Evolutionary conservation across 2,113 vertebrate species (phyloP), one percentile per base, ranked within the genome.

Genomic region (Ivindomyrus marchei): DNA sequence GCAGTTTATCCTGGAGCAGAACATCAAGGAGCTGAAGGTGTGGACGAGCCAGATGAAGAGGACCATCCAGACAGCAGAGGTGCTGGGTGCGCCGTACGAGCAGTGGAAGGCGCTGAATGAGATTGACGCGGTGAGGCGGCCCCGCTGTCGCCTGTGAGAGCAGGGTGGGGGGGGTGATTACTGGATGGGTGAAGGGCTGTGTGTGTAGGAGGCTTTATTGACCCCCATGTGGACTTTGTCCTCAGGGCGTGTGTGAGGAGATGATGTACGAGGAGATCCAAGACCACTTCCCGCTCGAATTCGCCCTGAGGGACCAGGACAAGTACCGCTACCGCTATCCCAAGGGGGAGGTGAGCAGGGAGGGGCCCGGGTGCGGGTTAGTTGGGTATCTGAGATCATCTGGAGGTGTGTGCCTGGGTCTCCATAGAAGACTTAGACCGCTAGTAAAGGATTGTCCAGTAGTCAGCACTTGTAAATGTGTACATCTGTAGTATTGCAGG

Each of bases 31-130:
- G 87, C 95, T 99, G 93, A 99, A 99, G 94, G 98, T 99, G 77
- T 99, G 98, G 98, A 99, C 98, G 2, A 99, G 98, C 93, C 98
- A 99, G 94, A 99, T 99, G 98, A 99, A 98, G 95, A 97, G 98
- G 92, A 99, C 98, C 4, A 99, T 99, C 95, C 98, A 99, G 96
- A 99, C 98, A 0, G 98, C 98, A 0, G 98, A 99, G 93, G 97
- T 97, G 0, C 94, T 99, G 90, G 94, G 92, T 1, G 98, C 97
- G 88, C 98, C 98, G n/a, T 99, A 99, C 0, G 98, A 99, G 87
- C 98, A 99, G 96, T 99, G 98, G 98, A 99, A 99, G 92, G 98
- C 97, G 92, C 96, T 99, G 89, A 99, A 99, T 0, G 98, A 99
- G 94, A 99, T 99, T 0, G 98, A 99, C 36, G 98, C 98, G 2